Percentiles rank a stretch among this genome's conserved stretches.
Evolutionary conservation across 1,140 invertebrate genomes (phyloP).

Genomic region (Diabrotica virgifera): DNA sequence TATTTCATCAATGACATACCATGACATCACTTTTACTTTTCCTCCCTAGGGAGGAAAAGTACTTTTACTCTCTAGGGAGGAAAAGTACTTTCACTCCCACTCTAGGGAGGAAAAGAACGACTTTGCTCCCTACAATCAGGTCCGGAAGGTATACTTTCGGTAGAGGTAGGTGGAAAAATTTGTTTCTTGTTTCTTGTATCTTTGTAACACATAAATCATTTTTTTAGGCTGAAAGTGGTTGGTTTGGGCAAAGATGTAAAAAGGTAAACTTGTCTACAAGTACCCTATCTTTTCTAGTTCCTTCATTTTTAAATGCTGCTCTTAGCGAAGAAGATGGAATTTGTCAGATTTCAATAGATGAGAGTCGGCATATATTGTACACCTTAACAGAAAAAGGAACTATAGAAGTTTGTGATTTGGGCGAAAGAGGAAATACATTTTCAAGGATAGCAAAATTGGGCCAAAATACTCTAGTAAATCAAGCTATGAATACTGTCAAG

Average conservation of each 20-base stretch:
- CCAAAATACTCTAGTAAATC: conserved; percentile 73
- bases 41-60: too few relatives aligned
- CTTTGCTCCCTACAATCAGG: too few relatives aligned
- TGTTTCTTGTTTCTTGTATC: background rate
- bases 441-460: conserved; percentile 72
- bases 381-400: conserved; percentile 79
- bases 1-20: too few relatives aligned
- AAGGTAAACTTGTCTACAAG: conserved; percentile 94
- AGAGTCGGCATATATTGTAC: conserved; percentile 87
- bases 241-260: conserved; percentile 93
- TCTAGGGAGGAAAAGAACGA: too few relatives aligned
- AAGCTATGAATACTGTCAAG: conserved; percentile 76
- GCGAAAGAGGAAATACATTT: conserved; percentile 70
- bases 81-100: too few relatives aligned
- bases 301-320: conserved; percentile 83
- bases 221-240: conserved; percentile 71
- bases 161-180: too few relatives aligned
- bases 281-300: conserved; percentile 82
- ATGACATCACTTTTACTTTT: too few relatives aligned
- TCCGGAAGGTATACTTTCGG: too few relatives aligned
- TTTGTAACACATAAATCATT: background rate
- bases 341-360: conserved; percentile 86
- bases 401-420: conserved; percentile 88
- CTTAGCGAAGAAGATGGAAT: conserved; percentile 86
- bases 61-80: too few relatives aligned